Evolutionary conservation across 2,888 invertebrate species (phyloP), one percentile per base, ranked within the genome.

Genomic region (Lasioglossum leucozonium): DNA sequence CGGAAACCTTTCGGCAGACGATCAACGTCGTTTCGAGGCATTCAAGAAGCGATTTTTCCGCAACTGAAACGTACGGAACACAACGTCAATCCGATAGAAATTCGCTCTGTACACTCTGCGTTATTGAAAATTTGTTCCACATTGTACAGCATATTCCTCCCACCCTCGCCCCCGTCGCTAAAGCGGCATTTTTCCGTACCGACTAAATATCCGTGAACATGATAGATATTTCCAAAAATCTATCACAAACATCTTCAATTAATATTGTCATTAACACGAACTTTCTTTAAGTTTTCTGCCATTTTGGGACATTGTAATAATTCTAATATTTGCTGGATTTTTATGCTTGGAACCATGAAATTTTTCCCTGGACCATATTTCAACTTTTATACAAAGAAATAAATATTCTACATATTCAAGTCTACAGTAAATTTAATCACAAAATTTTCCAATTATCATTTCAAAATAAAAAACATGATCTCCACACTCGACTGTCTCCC

Each of bases 111-210:
- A 34, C 30, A 72, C 47, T 47, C 72, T 22, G 16, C 22, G 72
- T 72, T 72, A 72, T 72, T 72, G 72, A 72, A 72, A 72, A 72
- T 72, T 72, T 44, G 72, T 72, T 72, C 30, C 10, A n/a, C n/a
- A 72, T 72, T 72, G 44, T 72, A 72, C 30, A 47, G 47, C 11
- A 30, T 4, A 30, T 47, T 22, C 30, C 22, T 30, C 2, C 10
- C 51, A 4, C 51, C 22, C 22, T 22, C 0, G 0, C 51, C 3
- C 2, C 51, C 0, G 51, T 22, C 22, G 10, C 22, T 51, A 22
- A 22, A 51, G 3, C 22, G 10, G 22, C 8, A 58, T 72, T 72
- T 72, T 47, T 11, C 34, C 47, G 16, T 6, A 6, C 44, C 16
- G 6, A 5, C 8, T 26, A 30, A 30, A 42, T 42, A 26, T 8